phyloP scores from a whole-genome alignment of 2,888 invertebrate species.

The Caenorhabditis zanzibari region DNA sequence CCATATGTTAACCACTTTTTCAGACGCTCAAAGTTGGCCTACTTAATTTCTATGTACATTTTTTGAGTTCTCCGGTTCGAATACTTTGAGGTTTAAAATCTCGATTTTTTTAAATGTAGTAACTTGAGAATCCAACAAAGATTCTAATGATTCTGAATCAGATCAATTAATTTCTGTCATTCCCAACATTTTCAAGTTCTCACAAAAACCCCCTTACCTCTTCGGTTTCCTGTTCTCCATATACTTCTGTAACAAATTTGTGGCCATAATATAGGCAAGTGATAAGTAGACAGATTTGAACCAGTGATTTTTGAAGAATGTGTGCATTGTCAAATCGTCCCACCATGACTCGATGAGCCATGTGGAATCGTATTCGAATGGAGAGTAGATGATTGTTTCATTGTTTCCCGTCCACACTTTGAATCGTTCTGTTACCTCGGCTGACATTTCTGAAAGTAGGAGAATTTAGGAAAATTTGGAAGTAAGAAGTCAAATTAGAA shows the following conservation, averaged over 20 bases:
- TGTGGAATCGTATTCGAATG: slow-evolving; percentile 70
- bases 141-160: no score
- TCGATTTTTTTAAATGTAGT: no score
- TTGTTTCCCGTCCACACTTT: slow-evolving; percentile 74
- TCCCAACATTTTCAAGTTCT: no score
- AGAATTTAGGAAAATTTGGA: background rate
- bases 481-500: no score
- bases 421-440: slow-evolving; percentile 42
- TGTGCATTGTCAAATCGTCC: slow-evolving; percentile 67
- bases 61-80: no score
- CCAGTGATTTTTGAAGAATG: slow-evolving; percentile 75
- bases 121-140: no score
- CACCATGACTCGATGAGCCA: slow-evolving; percentile 56
- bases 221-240: slow-evolving; percentile 84
- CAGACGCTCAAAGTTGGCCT: no score
- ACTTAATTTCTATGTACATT: no score
- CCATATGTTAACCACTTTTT: no score
- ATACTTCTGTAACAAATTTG: slow-evolving; percentile 84
- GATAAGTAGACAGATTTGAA: slow-evolving; percentile 78
- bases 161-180: no score
- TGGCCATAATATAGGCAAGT: slow-evolving; percentile 84
- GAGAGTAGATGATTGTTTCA: slow-evolving; percentile 74
- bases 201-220: slow-evolving; percentile 45
- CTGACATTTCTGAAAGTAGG: slow-evolving; percentile 18
- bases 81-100: no score